A percentile compares a stretch with the other conserved stretches of the same genome.
Evolutionary conservation across 2,797 vertebrate genomes (phyloP).

Genomic region (Siniperca undulata): DNA sequence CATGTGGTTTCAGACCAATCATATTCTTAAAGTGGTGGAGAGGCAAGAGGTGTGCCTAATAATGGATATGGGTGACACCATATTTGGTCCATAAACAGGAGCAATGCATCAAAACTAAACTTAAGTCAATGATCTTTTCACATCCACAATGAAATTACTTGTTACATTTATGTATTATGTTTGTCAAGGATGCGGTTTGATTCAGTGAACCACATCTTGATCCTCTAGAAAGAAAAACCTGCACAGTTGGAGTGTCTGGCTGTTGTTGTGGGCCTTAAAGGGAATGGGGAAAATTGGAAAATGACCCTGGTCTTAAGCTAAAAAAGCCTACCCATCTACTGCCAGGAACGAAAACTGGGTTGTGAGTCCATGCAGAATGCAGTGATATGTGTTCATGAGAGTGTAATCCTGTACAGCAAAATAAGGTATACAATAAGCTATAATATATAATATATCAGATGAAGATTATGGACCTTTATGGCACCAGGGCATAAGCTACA

Average conservation of each 20-base stretch:
- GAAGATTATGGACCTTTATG: too few relatives aligned
- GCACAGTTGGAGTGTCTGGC: not conserved
- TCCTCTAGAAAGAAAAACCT: not conserved
- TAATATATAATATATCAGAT: too few relatives aligned
- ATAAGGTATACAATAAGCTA: too few relatives aligned
- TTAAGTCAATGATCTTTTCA: not conserved
- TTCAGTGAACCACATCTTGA: not conserved
- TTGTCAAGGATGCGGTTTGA: not conserved
- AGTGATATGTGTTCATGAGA: too few relatives aligned
- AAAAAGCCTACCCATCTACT: not conserved
- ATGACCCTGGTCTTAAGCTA: not conserved
- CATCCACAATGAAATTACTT: not conserved
- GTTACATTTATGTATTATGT: not conserved
- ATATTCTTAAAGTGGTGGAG: not conserved
- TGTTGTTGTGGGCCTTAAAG: not conserved
- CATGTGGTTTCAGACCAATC: not conserved
- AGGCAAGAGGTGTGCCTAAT: not conserved
- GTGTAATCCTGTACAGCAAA: too few relatives aligned
- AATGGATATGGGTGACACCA: not conserved
- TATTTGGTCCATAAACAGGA: not conserved
- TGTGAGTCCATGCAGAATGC: too few relatives aligned
- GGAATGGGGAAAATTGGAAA: not conserved
- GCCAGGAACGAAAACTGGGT: not conserved
- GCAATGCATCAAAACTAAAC: not conserved
- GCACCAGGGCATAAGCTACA: too few relatives aligned